These are phyloP conservation scores for Sarcophaga bullata DNA, from an alignment of 1,140 invertebrate genomes.

Conservation along the genomic window DNA sequence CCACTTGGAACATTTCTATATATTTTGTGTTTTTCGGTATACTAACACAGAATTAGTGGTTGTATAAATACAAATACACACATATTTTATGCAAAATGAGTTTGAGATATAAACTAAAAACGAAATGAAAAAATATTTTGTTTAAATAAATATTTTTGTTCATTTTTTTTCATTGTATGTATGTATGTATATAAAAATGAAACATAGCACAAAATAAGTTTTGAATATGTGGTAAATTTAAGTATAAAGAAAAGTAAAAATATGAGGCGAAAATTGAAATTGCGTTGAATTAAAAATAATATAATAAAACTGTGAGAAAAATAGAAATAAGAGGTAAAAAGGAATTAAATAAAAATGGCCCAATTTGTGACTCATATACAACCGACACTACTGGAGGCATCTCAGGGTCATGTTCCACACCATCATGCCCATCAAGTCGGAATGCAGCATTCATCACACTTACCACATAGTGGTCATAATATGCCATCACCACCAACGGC, in stretches of 20 bases:
- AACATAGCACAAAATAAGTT: background rate
- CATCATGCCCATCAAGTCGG: slow-evolving; percentile 64
- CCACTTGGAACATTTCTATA: slow-evolving; percentile 13
- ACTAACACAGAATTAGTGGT: background rate
- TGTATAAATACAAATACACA: no score
- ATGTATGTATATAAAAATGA: background rate
- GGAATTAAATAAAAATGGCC: slow-evolving; percentile 62
- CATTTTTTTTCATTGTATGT: no score
- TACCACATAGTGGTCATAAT: slow-evolving; percentile 64
- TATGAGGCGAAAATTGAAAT: background rate
- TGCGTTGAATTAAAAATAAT: background rate
- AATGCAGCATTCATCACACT: slow-evolving; percentile 61
- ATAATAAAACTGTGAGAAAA: background rate
- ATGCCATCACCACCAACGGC: slow-evolving; percentile 63
- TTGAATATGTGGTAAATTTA: background rate
- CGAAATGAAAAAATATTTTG: no score
- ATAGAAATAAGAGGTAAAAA: background rate
- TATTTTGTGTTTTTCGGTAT: slow-evolving; percentile 2
- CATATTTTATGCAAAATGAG: no score
- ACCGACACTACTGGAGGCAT: slow-evolving; percentile 69
- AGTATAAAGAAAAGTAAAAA: background rate
- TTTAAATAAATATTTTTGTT: no score
- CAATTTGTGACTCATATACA: slow-evolving; percentile 71
- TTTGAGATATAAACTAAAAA: no score
- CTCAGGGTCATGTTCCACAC: slow-evolving; percentile 68